A percentile compares a stretch with the other conserved stretches of the same genome.
Evolutionary conservation across 2,888 invertebrate genomes (phyloP).

Genomic region (Taenaris catops): DNA sequence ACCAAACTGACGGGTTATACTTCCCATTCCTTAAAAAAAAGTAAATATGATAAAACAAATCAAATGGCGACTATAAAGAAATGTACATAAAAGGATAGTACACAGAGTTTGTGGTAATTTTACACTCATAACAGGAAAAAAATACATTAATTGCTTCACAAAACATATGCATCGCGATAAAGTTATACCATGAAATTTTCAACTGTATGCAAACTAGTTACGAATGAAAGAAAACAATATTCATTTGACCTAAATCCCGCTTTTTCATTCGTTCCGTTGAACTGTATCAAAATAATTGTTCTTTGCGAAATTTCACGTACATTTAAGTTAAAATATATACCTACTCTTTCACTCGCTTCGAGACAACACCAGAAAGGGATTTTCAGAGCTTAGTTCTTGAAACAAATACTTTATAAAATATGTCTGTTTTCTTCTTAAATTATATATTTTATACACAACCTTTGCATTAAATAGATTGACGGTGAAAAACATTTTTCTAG

Average conservation of each 20-base stretch:
- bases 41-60: too few species aligned
- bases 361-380: slow-evolving; percentile 17
- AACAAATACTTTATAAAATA: slow-evolving; percentile 20
- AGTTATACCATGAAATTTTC: slow-evolving; percentile 7
- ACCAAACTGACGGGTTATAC: too few species aligned
- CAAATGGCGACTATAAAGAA: too few species aligned
- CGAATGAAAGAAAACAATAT: slow-evolving; percentile 14
- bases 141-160: too few species aligned
- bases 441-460: slow-evolving; percentile 22
- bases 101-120: too few species aligned
- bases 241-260: slow-evolving; percentile 11
- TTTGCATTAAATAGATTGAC: slow-evolving; percentile 29
- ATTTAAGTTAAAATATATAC: slow-evolving; percentile 5
- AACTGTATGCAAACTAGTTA: slow-evolving; percentile 8
- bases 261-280: slow-evolving; percentile 15
- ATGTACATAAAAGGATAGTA: too few species aligned
- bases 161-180: too few species aligned
- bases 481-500: slow-evolving; percentile 25
- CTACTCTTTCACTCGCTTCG: too few species aligned
- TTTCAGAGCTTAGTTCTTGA: slow-evolving; percentile 8
- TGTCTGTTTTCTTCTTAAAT: slow-evolving; percentile 21
- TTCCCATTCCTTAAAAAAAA: too few species aligned
- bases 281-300: slow-evolving; percentile 16
- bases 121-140: too few species aligned
- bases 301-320: slow-evolving; percentile 8